phyloP scores from a whole-genome alignment of 2,888 invertebrate species.

The Oegoconia quadripuncta region DNA sequence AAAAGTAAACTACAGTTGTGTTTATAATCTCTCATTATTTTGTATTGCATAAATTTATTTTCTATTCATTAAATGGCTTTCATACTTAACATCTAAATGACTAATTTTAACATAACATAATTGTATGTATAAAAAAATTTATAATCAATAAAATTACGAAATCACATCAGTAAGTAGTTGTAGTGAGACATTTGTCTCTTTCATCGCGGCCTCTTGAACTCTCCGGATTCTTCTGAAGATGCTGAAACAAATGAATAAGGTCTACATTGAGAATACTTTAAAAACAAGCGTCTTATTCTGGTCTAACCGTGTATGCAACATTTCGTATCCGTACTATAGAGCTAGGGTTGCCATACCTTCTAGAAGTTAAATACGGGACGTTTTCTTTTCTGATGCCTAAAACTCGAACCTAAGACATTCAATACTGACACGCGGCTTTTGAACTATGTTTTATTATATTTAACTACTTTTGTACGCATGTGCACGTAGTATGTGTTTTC shows the following conservation, averaged over 20 bases:
- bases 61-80: constrained; percentile 37
- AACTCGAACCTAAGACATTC: no score
- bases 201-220: constrained; percentile 69
- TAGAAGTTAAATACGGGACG: no score
- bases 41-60: constrained; percentile 26
- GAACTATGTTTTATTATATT: no score
- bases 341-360: no score
- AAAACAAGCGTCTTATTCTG: no score
- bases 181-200: constrained; percentile 19
- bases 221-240: constrained; percentile 71
- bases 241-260: constrained; percentile 40
- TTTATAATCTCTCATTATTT: constrained; percentile 21
- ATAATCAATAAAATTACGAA: constrained; percentile 47
- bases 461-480: no score
- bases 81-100: constrained; percentile 64
- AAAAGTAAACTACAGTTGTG: constrained; percentile 11
- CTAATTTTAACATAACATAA: constrained; percentile 53
- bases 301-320: no score
- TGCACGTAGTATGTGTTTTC: no score
- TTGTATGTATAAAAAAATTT: constrained; percentile 39
- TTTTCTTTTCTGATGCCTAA: no score
- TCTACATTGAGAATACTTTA: no score
- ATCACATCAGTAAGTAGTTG: constrained; percentile 68
- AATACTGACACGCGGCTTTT: no score
- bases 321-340: no score